These are phyloP conservation scores for Macropus fuliginosus DNA, from an alignment of 2,797 vertebrate species.

Conservation along the genomic window DNA sequence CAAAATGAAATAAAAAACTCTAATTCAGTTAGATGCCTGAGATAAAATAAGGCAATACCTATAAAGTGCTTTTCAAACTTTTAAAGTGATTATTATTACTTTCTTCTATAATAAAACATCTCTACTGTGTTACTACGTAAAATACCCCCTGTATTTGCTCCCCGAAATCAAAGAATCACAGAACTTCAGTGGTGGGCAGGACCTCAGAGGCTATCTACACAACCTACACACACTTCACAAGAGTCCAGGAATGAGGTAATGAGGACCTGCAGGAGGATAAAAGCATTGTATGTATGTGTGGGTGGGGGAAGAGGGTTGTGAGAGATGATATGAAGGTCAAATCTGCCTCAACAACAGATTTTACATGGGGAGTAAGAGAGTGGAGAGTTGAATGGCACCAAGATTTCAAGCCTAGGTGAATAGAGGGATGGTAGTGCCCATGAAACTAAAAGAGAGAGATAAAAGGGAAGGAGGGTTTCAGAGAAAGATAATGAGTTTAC, in stretches of 20 bases:
- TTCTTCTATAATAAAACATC: neutral
- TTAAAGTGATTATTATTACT: neutral
- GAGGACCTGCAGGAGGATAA: neutral
- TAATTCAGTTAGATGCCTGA: neutral
- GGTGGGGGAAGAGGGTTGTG: neutral
- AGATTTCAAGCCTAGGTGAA: neutral
- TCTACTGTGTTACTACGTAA: neutral
- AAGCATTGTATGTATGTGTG: accelerated
- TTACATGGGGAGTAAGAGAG: neutral
- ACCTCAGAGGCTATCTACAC: neutral
- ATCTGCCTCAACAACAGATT: neutral
- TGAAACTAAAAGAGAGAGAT: neutral
- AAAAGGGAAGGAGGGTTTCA: neutral
- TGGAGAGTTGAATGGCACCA: neutral
- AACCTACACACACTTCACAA: neutral
- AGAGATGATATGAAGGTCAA: neutral
- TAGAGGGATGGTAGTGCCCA: neutral
- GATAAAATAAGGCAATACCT: neutral
- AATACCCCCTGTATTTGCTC: neutral
- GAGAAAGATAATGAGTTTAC: neutral
- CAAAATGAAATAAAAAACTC: neutral
- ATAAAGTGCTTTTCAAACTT: neutral
- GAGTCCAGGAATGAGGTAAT: neutral
- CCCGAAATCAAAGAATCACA: neutral
- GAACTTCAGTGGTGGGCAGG: neutral